These are phyloP conservation scores for Rattus rattus DNA, from an alignment of 2,113 vertebrate genomes.

Conservation along the genomic window DNA sequence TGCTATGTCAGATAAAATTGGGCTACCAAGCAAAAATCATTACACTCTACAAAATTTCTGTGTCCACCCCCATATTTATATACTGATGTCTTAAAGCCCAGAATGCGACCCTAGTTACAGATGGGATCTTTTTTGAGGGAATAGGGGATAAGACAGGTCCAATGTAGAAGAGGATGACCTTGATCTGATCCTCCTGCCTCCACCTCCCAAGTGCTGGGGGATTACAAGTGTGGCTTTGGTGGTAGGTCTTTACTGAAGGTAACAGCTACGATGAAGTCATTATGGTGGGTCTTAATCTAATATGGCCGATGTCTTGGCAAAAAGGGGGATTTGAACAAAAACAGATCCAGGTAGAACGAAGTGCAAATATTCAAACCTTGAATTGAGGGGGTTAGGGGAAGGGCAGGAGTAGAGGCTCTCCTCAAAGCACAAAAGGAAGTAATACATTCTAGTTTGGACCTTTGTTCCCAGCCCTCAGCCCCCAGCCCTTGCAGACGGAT, in stretches of 20 bases:
- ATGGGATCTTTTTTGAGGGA: background rate
- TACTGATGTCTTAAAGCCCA: background rate
- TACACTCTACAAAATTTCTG: background rate
- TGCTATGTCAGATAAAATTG: background rate
- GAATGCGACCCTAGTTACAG: background rate
- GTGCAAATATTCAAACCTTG: fast-evolving
- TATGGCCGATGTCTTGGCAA: background rate
- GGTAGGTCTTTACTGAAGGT: background rate
- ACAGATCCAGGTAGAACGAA: background rate
- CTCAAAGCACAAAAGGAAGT: background rate
- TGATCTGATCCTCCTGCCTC: background rate
- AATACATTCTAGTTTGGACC: background rate
- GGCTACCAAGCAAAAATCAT: background rate
- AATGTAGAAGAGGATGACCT: background rate
- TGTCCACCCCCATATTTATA: too few relatives aligned
- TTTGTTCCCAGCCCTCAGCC: background rate
- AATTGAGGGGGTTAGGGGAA: background rate
- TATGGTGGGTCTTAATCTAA: background rate
- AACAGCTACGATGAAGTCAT: background rate
- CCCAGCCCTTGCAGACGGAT: background rate
- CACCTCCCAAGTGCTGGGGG: background rate
- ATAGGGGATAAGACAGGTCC: background rate
- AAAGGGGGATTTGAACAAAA: background rate
- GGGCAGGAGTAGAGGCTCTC: background rate
- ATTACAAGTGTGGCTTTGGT: background rate